Conservation (phyloP, 2,797 vertebrate species). For the Falco columbarius region DNA sequence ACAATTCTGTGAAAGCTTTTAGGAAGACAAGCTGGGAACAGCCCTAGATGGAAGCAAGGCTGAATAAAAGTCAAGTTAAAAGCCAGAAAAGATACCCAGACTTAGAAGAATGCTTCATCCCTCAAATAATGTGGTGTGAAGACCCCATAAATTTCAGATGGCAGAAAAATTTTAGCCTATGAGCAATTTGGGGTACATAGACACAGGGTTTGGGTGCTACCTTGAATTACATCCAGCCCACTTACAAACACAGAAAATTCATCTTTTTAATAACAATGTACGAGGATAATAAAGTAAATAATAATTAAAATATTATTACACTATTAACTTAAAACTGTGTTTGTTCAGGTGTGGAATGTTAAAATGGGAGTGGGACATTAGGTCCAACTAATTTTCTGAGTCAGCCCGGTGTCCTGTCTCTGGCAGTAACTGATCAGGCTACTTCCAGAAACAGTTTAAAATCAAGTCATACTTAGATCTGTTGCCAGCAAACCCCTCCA, state of each 20-base stretch:
- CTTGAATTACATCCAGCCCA: neutral
- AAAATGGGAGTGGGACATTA: neutral
- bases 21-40: neutral
- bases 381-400: neutral
- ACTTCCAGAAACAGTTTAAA: neutral
- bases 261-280: neutral
- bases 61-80: neutral
- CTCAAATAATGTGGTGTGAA: neutral
- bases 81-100: neutral
- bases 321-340: neutral
- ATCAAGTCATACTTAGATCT: neutral
- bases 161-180: neutral
- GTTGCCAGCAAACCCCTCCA: neutral
- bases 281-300: neutral
- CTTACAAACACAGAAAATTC: neutral
- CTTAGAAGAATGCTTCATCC: neutral
- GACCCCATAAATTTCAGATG: neutral
- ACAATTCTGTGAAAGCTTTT: constrained; percentile 11
- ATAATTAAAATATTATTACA: neutral
- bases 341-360: neutral
- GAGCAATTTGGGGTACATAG: neutral
- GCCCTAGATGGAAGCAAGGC: neutral
- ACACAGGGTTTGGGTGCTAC: neutral
- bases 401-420: neutral
- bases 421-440: neutral